Conservation (phyloP, 2,888 invertebrate genomes). For the Lepeophtheirus nordmannii region DNA sequence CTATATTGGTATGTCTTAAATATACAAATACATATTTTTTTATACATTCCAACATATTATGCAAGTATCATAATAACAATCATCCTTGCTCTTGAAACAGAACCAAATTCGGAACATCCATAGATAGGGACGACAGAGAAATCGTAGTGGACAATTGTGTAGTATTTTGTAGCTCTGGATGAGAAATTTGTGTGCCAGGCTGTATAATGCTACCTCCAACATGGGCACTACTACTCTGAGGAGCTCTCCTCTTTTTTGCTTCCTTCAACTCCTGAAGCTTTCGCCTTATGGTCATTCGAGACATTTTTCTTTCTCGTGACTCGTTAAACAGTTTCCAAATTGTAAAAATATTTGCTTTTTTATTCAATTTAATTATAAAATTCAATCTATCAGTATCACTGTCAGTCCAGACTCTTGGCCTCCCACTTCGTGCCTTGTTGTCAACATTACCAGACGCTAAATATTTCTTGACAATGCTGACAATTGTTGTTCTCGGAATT, state of each 20-base stretch:
- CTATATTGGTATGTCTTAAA: no score
- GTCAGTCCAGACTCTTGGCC: background rate
- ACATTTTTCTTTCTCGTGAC: background rate
- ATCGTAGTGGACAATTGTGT: background rate
- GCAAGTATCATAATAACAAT: background rate
- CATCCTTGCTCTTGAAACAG: background rate
- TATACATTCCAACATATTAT: no score
- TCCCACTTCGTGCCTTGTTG: background rate
- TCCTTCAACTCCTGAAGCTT: background rate
- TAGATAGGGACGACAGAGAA: background rate
- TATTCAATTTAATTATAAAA: background rate
- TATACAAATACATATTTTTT: no score
- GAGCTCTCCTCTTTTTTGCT: background rate
- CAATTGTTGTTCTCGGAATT: background rate
- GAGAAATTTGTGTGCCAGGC: background rate
- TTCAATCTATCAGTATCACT: background rate
- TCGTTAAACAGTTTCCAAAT: background rate
- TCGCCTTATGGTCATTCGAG: constrained; percentile 7
- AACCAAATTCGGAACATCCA: constrained; percentile 2
- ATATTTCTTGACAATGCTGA: background rate
- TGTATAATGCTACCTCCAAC: background rate
- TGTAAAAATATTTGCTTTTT: background rate
- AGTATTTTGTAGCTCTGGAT: background rate
- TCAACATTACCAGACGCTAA: background rate
- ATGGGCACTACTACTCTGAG: background rate